Evolutionary conservation across 2,888 invertebrate genomes (phyloP).

Genomic region (Polydesmus complanatus): DNA sequence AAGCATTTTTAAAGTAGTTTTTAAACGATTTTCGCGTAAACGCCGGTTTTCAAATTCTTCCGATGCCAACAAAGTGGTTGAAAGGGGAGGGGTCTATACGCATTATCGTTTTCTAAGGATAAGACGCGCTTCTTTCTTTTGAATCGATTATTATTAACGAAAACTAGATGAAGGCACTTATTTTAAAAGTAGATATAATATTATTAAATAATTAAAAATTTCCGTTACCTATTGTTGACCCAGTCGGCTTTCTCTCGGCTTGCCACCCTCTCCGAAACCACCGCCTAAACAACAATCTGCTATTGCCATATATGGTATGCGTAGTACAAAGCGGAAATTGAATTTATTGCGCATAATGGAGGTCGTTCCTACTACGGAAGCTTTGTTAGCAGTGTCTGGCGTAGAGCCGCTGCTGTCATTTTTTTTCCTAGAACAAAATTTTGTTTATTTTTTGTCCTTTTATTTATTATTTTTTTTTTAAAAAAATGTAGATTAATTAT

Average conservation of each 20-base stretch:
- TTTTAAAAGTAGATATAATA: too few relatives aligned
- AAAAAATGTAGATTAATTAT: too few relatives aligned
- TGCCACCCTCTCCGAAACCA: neutral
- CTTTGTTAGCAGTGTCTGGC: neutral
- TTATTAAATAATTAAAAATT: neutral
- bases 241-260: neutral
- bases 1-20: too few relatives aligned
- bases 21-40: neutral
- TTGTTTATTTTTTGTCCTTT: neutral
- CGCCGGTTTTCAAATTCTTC: neutral
- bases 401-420: too few relatives aligned
- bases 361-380: neutral
- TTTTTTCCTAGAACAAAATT: too few relatives aligned
- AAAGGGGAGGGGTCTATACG: neutral
- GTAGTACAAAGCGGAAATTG: neutral
- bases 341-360: neutral
- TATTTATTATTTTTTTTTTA: neutral
- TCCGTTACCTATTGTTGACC: neutral
- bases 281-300: neutral
- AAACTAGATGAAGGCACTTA: too few relatives aligned
- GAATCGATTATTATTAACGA: too few relatives aligned
- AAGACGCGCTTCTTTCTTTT: too few relatives aligned
- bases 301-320: neutral
- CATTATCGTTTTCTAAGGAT: neutral
- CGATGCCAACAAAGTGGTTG: neutral